These are phyloP conservation scores for Plebejus anna DNA, from an alignment of 2,888 invertebrate genomes.

Conservation along the genomic window DNA sequence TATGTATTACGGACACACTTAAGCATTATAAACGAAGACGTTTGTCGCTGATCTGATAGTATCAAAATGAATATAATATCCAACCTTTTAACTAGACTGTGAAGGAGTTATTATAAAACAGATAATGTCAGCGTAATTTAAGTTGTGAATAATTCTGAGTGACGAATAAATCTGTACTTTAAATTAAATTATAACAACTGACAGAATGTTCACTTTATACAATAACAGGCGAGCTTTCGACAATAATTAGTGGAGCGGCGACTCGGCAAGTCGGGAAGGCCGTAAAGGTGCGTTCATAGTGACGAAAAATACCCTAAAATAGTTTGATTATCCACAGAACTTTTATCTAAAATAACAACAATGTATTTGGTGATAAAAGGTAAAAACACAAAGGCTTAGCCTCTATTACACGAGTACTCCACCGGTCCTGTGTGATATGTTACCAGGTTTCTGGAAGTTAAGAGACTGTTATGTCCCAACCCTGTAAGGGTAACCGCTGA, in stretches of 20 bases:
- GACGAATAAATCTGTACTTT: background rate
- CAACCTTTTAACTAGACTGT: background rate
- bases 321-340: no score
- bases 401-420: no score
- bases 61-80: background rate
- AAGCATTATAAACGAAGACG: no score
- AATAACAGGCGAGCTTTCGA: background rate
- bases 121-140: background rate
- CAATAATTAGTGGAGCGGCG: conserved; percentile 23
- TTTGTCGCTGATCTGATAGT: background rate
- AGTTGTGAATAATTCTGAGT: background rate
- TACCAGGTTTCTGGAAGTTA: no score
- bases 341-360: no score
- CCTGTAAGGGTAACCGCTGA: no score
- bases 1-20: no score
- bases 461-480: no score
- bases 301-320: background rate
- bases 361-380: no score
- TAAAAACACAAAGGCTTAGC: no score
- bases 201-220: conserved; percentile 19
- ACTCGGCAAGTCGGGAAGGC: background rate
- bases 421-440: no score
- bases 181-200: conserved; percentile 13
- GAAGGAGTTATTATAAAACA: background rate
- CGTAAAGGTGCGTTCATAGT: background rate